Base-by-base conservation (phyloP, 2,797 vertebrate species). In the Euphonia xanthogaster region DNA sequence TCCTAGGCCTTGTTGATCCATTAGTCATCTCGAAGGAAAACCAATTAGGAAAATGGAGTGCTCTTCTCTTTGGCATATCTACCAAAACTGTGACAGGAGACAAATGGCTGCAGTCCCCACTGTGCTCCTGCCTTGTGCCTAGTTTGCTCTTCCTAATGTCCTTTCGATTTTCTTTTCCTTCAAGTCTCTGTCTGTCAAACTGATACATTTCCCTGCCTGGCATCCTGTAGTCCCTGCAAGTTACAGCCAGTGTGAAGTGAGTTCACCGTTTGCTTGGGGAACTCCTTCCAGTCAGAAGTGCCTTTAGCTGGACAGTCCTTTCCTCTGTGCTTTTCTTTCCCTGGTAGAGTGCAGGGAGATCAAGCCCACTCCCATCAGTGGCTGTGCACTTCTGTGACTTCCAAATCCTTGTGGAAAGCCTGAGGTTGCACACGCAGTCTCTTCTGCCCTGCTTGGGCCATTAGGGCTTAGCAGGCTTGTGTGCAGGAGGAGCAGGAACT, bases 201-300 rank as follows among this genome's bases (percentile, higher is more conserved):
- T 96, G 96, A 97, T 94, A 70, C 66, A 96, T 97, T 92, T 96
- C 48, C 31, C 51, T 95, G 42, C 53, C 58, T 88, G 78, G 48
- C 39, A 61, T 86, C 51, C 45, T 76, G 7, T 70, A 61, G 68
- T 48, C 72, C 33, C 55, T 74, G 35, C 92, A 96, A 94, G 95
- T 95, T 89, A 76, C 54, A 54, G 39, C 60, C 3, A 12, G 16
- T 76, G 48, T 91, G 94, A 81, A 77, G 62, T 2, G 17, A 90
- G 87, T 90, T 95, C 74, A 16, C 11, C 1, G 44, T 37, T 92
- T 88, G 58, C 47, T 91, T 10, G 67, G 81, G 48, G 81, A 95
- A 3, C 71, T 73, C 57, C 50, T 90, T 93, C 40, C 47, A 75
- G 42, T 77, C 50, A 42, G 16, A 77, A 86, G n/a, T 51, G 42